A percentile compares a stretch with the other conserved stretches of the same genome.
phyloP scores from a whole-genome alignment of 2,888 invertebrate genomes.

The Cylloceria caligata region DNA sequence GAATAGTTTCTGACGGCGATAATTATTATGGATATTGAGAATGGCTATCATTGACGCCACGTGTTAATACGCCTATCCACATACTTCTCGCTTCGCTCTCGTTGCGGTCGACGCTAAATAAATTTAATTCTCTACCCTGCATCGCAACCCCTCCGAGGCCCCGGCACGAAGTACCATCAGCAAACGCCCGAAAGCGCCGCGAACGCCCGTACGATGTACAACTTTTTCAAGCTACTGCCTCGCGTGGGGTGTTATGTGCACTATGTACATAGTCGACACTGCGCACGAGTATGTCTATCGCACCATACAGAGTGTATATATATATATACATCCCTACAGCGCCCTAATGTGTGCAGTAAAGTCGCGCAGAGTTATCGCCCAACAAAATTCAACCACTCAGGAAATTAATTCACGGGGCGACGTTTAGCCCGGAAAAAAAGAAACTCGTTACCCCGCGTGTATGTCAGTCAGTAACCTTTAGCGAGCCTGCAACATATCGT shows the following conservation, averaged over 20 bases:
- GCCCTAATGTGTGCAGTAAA: conserved; percentile 59
- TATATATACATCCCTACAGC: conserved; percentile 27
- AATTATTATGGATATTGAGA: conserved; percentile 83
- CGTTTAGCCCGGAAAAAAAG: conserved; percentile 55
- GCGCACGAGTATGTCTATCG: conserved; percentile 14
- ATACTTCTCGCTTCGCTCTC: conserved; percentile 45
- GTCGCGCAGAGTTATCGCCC: conserved; percentile 66
- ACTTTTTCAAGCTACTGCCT: conserved; percentile 64
- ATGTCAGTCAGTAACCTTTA: conserved; percentile 21
- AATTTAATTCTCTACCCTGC: conserved; percentile 72
- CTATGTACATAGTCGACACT: conserved; percentile 12
- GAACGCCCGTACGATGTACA: conserved; percentile 60
- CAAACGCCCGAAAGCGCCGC: conserved; percentile 56
- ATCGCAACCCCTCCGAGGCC: conserved; percentile 55
- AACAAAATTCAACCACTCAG: conserved; percentile 69
- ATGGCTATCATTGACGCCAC: conserved; percentile 79
- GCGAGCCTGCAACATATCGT: conserved; percentile 17
- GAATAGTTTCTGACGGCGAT: conserved; percentile 72
- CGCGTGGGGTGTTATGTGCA: conserved; percentile 46
- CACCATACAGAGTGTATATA: not conserved
- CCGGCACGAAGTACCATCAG: conserved; percentile 50
- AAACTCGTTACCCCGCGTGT: conserved; percentile 29
- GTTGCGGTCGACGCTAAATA: conserved; percentile 73
- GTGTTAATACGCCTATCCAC: conserved; percentile 75
- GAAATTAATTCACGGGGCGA: conserved; percentile 66